These are phyloP conservation scores for Ceriagrion tenellum DNA, from an alignment of 2,888 invertebrate genomes.

Conservation along the genomic window DNA sequence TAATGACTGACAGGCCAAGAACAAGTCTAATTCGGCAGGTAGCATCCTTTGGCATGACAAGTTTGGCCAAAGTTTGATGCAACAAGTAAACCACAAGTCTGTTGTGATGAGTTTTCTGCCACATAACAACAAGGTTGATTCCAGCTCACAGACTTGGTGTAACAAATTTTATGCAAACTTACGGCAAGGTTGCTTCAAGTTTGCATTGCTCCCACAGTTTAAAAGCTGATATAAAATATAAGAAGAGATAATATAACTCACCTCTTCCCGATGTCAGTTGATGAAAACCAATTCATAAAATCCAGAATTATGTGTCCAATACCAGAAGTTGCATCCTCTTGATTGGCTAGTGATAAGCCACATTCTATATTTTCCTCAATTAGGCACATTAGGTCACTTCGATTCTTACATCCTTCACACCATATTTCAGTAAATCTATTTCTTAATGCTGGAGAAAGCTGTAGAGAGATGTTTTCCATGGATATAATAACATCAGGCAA, in stretches of 20 bases:
- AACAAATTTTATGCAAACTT: too few species aligned
- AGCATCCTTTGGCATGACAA: too few species aligned
- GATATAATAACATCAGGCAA: neutral
- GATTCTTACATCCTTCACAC: constrained; percentile 89
- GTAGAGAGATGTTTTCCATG: constrained; percentile 70
- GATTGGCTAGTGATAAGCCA: constrained; percentile 80
- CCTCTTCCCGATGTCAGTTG: constrained; percentile 85
- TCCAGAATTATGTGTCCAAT: constrained; percentile 88
- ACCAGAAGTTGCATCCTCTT: constrained; percentile 80
- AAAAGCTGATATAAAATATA: too few species aligned
- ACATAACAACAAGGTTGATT: too few species aligned
- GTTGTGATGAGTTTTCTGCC: too few species aligned
- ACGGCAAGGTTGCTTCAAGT: too few species aligned
- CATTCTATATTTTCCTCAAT: constrained; percentile 87
- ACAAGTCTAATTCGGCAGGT: too few species aligned
- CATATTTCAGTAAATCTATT: constrained; percentile 99
- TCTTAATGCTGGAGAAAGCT: constrained; percentile 95
- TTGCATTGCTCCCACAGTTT: too few species aligned
- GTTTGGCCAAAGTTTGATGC: too few species aligned
- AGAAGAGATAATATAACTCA: constrained; percentile 72
- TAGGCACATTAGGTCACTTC: constrained; percentile 88
- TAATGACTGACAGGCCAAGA: too few species aligned
- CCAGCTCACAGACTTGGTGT: too few species aligned
- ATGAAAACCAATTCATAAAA: constrained; percentile 89
- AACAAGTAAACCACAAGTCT: too few species aligned